Conservation (phyloP, 2,797 vertebrate species). For the Anas capensis region DNA sequence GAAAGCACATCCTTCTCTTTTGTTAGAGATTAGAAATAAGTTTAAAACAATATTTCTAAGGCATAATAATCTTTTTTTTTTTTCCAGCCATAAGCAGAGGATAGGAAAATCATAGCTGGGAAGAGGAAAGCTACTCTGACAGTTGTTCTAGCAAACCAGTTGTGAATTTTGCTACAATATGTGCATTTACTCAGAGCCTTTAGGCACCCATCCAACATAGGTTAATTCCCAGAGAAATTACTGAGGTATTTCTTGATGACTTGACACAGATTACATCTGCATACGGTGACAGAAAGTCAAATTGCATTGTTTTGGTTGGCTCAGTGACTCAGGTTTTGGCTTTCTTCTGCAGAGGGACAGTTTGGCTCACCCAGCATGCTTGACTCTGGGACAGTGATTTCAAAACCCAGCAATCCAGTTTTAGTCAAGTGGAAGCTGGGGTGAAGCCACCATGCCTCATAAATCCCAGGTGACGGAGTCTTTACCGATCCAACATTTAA, state of each 20-base stretch:
- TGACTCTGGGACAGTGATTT: not conserved
- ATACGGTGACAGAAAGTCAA: not conserved
- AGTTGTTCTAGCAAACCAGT: conserved; percentile 10
- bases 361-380: not conserved
- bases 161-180: not conserved
- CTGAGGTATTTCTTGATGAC: not conserved
- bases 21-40: not conserved
- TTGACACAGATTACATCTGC: not conserved
- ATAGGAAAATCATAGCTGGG: not conserved
- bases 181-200: not conserved
- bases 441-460: not conserved
- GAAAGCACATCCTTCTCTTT: not conserved
- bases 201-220: not conserved
- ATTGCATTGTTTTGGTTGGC: not conserved
- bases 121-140: not conserved
- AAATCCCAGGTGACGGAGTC: conserved; percentile 26
- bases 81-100: not conserved
- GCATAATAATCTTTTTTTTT: not conserved
- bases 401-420: not conserved
- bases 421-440: not conserved
- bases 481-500: not conserved
- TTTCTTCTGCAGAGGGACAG: not conserved
- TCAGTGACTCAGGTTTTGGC: not conserved
- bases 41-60: not conserved
- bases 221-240: not conserved